Base-by-base conservation (phyloP, 2,888 invertebrate species). In the Fragum fragum region DNA sequence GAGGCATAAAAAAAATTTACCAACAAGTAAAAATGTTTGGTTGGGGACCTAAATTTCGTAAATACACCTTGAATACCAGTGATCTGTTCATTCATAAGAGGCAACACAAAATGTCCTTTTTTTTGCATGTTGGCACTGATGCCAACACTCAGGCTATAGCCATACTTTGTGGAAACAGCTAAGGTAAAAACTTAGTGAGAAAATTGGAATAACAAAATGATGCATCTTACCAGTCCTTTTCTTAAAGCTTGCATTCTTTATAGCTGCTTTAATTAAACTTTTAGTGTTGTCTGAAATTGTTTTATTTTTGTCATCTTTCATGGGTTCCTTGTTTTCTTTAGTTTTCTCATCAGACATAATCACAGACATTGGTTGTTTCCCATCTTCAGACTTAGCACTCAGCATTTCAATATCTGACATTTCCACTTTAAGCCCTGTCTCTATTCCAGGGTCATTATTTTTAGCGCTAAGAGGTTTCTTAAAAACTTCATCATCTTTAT, bases 401-500 rank as follows among this genome's bases (percentile, higher is more conserved):
- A 92, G 83, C 93, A 93, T 93, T 81, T 93, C 93, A 32, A 93
- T 86, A 77, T 93, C 93, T 21, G 69, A 63, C 7, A 84, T 63
- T 7, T 86, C 83, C 1, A 79, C 21, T 66, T 79, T 81, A 18
- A 85, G 71, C 23, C 81, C 47, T 39, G 71, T 73, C 28, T 84
- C 79, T 16, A 89, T 88, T 9, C 79, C 28, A 6, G 59, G 21
- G 5, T 80, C 83, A 29, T 39, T 63, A 73, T 85, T 85, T 59
- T 81, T 79, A 6, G 81, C 84, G 77, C 85, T 85, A 16, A 85
- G 57, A n/a, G 85, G 85, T 47, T 83, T 86, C 63, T 88, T 89
- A 75, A 88, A 85, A 1, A 87, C 76, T 23, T 87, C 87, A 68
- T 79, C 81, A 28, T 83, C 80, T 23, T 57, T 47, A 23, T 39